A percentile compares a stretch with the other conserved stretches of the same genome.
Evolutionary conservation across 2,113 vertebrate species (phyloP).

Genomic region (Noturus placidus): DNA sequence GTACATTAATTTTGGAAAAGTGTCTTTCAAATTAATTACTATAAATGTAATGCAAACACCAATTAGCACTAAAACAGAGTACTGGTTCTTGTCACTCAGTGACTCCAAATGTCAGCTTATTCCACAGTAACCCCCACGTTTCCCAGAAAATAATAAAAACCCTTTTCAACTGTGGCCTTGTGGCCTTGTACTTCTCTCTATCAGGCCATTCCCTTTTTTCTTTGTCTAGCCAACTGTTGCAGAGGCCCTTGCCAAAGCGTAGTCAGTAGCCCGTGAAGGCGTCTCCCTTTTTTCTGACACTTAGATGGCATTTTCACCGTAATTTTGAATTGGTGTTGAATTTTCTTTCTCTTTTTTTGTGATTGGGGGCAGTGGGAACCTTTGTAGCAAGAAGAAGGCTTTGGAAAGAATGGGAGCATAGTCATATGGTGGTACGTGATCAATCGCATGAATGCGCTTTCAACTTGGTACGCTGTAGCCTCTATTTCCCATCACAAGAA

Average conservation of each 20-base stretch:
- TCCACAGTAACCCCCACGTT: slow-evolving; percentile 61
- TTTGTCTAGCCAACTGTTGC: slow-evolving; percentile 79
- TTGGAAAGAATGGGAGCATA: slow-evolving; percentile 69
- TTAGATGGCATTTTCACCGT: slow-evolving; percentile 75
- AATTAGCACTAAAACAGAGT: slow-evolving; percentile 83
- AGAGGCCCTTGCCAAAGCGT: slow-evolving; percentile 80
- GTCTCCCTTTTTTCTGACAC: slow-evolving; percentile 84
- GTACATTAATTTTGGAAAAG: not conserved
- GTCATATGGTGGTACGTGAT: slow-evolving; percentile 78
- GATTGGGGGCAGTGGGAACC: slow-evolving; percentile 58
- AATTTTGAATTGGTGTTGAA: slow-evolving; percentile 68
- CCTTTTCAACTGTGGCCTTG: slow-evolving; percentile 81
- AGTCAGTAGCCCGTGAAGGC: slow-evolving; percentile 95
- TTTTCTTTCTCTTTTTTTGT: slow-evolving; percentile 68
- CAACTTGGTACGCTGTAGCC: slow-evolving; percentile 61
- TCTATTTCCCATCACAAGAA: slow-evolving; percentile 12
- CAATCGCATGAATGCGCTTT: slow-evolving; percentile 86
- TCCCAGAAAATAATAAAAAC: slow-evolving; percentile 74
- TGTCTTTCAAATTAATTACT: not conserved
- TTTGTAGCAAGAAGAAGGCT: slow-evolving; percentile 71
- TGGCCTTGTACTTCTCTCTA: slow-evolving; percentile 83
- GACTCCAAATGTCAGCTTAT: slow-evolving; percentile 76
- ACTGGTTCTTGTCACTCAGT: slow-evolving; percentile 46
- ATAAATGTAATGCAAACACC: not conserved
- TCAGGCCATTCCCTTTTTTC: slow-evolving; percentile 66